Conservation (phyloP, 1,140 invertebrate species). For the Gonatopus flavifemur region DNA sequence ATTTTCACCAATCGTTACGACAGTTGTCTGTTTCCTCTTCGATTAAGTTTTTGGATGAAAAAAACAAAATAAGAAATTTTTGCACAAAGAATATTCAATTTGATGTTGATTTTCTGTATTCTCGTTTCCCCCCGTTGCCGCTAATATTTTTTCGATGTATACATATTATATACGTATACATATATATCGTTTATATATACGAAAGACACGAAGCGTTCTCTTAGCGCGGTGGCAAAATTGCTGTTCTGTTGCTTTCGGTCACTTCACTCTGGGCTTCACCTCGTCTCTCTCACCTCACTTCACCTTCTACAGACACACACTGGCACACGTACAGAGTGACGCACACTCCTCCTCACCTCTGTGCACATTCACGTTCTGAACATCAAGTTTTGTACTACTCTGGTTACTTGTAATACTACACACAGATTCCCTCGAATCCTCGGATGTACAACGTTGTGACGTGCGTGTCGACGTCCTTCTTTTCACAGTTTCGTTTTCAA, state of each 20-base stretch:
- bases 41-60: no score
- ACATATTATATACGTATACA: background rate
- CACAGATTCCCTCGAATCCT: no score
- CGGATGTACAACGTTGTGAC: no score
- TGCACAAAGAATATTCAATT: no score
- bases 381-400: no score
- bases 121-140: background rate
- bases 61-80: no score
- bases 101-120: background rate
- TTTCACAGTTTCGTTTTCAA: background rate
- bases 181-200: no score
- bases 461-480: background rate
- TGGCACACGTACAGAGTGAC: background rate
- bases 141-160: background rate
- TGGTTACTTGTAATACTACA: no score
- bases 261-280: constrained; percentile 28
- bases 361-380: no score
- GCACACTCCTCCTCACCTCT: constrained; percentile 1
- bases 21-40: no score
- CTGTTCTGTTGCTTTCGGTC: constrained; percentile 19
- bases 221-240: constrained; percentile 13
- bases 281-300: constrained; percentile 4
- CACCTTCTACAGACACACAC: background rate
- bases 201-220: constrained; percentile 14
- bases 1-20: no score